Conservation (phyloP, 2,113 vertebrate species). For the Hippocampus guttulatus region DNA sequence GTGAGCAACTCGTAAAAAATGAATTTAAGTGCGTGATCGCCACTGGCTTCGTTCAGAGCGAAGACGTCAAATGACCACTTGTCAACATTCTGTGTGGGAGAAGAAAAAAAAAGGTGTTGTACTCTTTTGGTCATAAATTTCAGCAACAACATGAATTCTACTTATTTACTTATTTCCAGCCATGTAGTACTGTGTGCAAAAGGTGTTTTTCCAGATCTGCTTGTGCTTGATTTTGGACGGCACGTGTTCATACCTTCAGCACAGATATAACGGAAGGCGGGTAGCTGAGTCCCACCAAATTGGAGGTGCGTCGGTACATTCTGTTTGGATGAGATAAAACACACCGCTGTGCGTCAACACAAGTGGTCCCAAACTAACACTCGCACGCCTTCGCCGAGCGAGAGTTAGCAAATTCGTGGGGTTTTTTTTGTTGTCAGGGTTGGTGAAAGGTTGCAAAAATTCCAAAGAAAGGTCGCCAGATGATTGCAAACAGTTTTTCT, state of each 20-base stretch:
- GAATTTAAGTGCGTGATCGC: constrained; percentile 94
- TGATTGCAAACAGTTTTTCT: no score
- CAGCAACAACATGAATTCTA: background rate
- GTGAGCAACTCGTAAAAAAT: constrained; percentile 98
- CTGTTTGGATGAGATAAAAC: constrained; percentile 75
- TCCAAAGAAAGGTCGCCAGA: no score
- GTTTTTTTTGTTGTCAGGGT: no score
- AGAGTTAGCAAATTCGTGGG: no score
- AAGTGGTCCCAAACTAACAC: constrained; percentile 7
- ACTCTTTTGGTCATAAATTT: background rate
- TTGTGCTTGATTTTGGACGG: constrained; percentile 23
- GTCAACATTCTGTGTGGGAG: constrained; percentile 82
- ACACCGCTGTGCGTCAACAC: constrained; percentile 34
- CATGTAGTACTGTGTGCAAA: background rate
- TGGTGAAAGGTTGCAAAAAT: no score
- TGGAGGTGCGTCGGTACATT: constrained; percentile 97
- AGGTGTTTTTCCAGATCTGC: constrained; percentile 11
- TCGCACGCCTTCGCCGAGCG: no score
- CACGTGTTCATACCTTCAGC: constrained; percentile 82
- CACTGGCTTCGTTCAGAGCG: constrained; percentile 90
- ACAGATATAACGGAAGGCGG: constrained; percentile 90
- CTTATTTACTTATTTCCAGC: background rate
- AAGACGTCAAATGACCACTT: constrained; percentile 97
- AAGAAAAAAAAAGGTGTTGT: background rate
- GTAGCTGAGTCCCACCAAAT: constrained; percentile 97